phyloP scores from a whole-genome alignment of 2,113 vertebrate species.

The Emydura subglobosa region DNA sequence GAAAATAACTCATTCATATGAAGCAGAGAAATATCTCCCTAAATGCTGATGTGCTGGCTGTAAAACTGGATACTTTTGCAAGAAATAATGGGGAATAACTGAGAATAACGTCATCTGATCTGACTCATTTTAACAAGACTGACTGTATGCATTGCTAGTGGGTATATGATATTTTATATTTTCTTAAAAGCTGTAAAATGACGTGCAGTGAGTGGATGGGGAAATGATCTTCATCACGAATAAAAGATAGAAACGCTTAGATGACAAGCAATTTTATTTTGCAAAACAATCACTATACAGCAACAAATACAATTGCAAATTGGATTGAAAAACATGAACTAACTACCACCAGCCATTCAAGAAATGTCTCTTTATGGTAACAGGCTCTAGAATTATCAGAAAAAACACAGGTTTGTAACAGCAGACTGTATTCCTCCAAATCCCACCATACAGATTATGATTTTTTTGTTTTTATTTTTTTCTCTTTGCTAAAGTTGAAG shows the following conservation, averaged over 20 bases:
- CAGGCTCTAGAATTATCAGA: conserved; percentile 84
- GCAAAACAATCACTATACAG: conserved; percentile 93
- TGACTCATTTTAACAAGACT: neutral
- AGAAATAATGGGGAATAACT: neutral
- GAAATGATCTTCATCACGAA: neutral
- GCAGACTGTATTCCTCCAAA: conserved; percentile 76
- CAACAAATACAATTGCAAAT: conserved; percentile 91
- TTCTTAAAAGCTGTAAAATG: accelerated
- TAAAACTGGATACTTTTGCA: accelerated
- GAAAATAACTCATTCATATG: accelerated
- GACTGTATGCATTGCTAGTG: neutral
- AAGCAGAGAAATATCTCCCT: accelerated
- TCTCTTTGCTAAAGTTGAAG: conserved; percentile 89
- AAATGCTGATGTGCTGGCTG: accelerated
- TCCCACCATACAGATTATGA: conserved; percentile 76
- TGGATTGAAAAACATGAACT: conserved; percentile 90
- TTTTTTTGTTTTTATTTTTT: conserved; percentile 72
- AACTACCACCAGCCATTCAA: conserved; percentile 89
- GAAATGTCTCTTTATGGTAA: conserved; percentile 84
- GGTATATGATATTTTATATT: accelerated
- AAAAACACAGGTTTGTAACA: conserved; percentile 80
- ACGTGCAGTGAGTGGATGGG: accelerated
- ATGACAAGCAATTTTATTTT: conserved; percentile 91
- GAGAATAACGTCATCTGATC: accelerated
- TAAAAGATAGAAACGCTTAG: conserved; percentile 16